Evolutionary conservation across 2,888 invertebrate genomes (phyloP).

Genomic region (Patella pellucida): DNA sequence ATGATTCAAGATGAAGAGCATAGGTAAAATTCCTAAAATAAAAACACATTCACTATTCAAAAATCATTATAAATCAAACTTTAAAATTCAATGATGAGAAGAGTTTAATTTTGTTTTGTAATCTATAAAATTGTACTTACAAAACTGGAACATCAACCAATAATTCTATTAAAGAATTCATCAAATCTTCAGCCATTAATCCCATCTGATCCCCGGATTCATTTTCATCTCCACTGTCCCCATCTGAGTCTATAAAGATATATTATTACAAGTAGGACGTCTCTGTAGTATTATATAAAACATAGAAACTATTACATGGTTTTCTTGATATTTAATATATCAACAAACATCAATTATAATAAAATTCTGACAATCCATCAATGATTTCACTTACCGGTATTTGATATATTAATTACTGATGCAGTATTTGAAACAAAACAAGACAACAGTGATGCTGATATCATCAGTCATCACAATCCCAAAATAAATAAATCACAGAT

Average conservation of each 20-base stretch:
- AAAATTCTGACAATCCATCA: no score
- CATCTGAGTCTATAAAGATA: constrained; percentile 4
- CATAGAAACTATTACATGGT: no score
- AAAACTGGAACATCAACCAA: constrained; percentile 86
- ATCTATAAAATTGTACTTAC: constrained; percentile 73
- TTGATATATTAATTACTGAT: no score
- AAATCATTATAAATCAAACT: neutral
- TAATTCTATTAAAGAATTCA: constrained; percentile 83
- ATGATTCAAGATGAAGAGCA: constrained; percentile 79
- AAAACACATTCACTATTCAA: constrained; percentile 7
- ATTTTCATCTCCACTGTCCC: constrained; percentile 32
- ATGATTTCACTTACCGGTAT: no score
- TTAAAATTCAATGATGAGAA: neutral
- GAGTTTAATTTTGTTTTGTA: neutral
- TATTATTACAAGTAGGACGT: no score
- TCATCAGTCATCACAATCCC: no score
- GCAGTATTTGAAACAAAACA: no score
- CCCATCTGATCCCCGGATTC: constrained; percentile 43
- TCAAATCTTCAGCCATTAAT: constrained; percentile 79
- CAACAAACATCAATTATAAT: no score
- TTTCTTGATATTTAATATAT: no score
- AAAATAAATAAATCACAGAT: no score
- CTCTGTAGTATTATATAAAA: no score
- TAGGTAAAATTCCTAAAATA: constrained; percentile 65
- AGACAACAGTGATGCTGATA: no score